Base-by-base conservation (phyloP, 2,888 invertebrate species). In the Tetragonula carbonaria region DNA sequence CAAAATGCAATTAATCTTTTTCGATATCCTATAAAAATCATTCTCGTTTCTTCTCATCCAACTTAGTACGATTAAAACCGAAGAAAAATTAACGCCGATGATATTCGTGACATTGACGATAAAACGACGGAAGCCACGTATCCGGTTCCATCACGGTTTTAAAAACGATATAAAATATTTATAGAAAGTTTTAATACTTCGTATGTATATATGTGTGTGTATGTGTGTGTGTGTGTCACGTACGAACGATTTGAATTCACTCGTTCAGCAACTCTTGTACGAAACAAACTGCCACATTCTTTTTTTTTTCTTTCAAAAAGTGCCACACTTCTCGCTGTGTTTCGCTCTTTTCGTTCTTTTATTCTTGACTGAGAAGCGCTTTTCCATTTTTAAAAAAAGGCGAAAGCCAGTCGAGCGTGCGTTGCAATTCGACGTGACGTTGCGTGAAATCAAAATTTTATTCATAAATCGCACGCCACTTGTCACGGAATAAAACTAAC, bases 1-100 rank as follows among this genome's bases (percentile, higher is more conserved):
- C 14, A 13, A 18, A 53, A 16, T 62, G 18, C 18, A 62, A 62
- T 62, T 62, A 62, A 28, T 62, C 28, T 16, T 3, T 28, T 28
- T 23, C 8, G 4, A 62, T 62, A 62, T 62, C 2, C 62, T 62
- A 18, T 18, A 28, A 62, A 62, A 28, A 23, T 28, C 8, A 8
- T 18, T 62, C 8, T 28, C 4, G 3, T 28, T 28, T 18, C 6
- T 18, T 28, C 23, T 23, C 18, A 28, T 16, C 2, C 4, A 57
- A 57, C 57, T 57, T n/a, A 0, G 2, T 2, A 4, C 2, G n/a
- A n/a, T 57, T 14, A 57, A n/a, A 57, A 57, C 14, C 6, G 57
- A 57, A n/a, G 57, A 57, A 57, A 57, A 57, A 57, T 57, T n/a
- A 57, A 57, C n/a, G 13, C n/a, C 57, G n/a, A n/a, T 57, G n/a